phyloP scores from a whole-genome alignment of 2,888 invertebrate genomes.

The Neoscelio sp. region DNA sequence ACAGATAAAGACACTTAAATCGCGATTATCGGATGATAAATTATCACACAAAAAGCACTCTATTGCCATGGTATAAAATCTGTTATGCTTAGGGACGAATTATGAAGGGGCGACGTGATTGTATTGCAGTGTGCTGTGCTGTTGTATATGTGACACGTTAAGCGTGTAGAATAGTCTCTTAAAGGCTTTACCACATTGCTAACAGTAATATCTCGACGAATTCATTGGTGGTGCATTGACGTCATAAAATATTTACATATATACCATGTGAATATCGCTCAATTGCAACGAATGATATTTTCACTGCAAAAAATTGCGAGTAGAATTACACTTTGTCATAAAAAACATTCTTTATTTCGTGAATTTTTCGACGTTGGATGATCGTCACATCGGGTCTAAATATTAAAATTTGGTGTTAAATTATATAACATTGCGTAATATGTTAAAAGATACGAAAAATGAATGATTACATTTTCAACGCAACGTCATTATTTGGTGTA shows the following conservation, averaged over 20 bases:
- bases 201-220: neutral
- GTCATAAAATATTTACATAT: conserved; percentile 11
- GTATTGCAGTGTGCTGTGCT: too few relatives aligned
- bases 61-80: neutral
- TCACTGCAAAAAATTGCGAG: too few relatives aligned
- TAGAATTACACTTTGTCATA: neutral
- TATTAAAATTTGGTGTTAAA: too few relatives aligned
- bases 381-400: too few relatives aligned
- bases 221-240: conserved; percentile 13
- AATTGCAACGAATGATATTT: neutral
- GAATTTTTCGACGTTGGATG: too few relatives aligned
- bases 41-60: neutral
- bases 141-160: neutral
- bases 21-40: conserved; percentile 12
- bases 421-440: too few relatives aligned
- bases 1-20: conserved; percentile 2
- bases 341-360: too few relatives aligned
- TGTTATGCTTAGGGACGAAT: neutral
- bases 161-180: conserved; percentile 9
- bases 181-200: neutral
- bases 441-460: too few relatives aligned
- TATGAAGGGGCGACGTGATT: neutral
- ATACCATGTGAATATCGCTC: neutral
- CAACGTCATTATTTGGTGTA: too few relatives aligned
- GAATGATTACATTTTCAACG: too few relatives aligned